Evolutionary conservation across 2,113 vertebrate genomes (phyloP).

Genomic region (Aplodontia rufa): DNA sequence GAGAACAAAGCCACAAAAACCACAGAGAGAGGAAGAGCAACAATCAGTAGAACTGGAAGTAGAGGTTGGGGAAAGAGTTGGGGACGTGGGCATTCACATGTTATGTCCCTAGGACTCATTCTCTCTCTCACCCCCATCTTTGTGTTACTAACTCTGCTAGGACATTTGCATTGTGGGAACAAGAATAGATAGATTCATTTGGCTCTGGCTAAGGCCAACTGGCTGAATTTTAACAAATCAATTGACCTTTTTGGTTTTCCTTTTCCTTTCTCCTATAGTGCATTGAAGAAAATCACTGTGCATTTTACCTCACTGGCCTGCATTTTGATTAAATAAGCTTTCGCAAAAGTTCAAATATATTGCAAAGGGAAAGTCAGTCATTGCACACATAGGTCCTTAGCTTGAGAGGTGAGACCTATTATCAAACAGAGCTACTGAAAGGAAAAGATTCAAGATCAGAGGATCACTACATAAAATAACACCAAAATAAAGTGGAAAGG

Average conservation of each 20-base stretch:
- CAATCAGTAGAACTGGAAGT: background rate
- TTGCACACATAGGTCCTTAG: background rate
- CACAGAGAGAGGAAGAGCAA: background rate
- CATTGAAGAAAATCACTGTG: background rate
- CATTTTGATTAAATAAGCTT: background rate
- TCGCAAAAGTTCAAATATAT: background rate
- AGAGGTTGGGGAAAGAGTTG: background rate
- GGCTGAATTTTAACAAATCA: background rate
- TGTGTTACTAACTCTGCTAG: background rate
- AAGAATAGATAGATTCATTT: background rate
- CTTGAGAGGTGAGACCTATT: background rate
- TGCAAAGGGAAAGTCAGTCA: background rate
- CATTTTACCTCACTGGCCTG: background rate
- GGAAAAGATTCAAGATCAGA: background rate
- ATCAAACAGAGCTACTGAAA: background rate
- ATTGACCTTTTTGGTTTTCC: background rate
- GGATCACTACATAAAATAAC: background rate
- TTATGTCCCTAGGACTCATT: background rate
- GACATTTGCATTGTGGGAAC: background rate
- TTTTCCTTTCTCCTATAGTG: background rate
- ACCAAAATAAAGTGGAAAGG: background rate
- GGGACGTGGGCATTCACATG: too few relatives aligned
- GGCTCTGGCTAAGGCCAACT: background rate
- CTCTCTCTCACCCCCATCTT: background rate
- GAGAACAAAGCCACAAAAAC: background rate